These are phyloP conservation scores for Dynastes grantii DNA, from an alignment of 2,888 invertebrate species.

Conservation along the genomic window DNA sequence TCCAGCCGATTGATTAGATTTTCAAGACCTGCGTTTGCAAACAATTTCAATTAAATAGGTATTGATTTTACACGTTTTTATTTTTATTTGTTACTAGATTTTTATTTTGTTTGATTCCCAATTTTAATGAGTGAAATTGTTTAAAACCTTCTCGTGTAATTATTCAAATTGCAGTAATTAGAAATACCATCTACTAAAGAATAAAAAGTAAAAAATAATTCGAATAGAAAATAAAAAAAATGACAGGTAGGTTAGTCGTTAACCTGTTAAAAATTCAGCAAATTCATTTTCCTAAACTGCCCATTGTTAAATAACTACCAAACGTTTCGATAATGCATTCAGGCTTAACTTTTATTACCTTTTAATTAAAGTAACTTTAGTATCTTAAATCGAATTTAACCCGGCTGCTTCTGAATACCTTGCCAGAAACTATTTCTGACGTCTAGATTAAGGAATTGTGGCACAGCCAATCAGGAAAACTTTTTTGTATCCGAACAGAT, in stretches of 20 bases:
- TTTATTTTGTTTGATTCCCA: neutral
- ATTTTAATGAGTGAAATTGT: constrained; percentile 16
- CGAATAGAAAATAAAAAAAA: neutral
- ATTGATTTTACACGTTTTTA: constrained; percentile 19
- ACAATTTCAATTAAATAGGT: constrained; percentile 34
- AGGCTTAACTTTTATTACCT: neutral
- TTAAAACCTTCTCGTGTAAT: constrained; percentile 21
- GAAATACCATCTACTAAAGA: neutral
- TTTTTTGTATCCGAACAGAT: constrained; percentile 25
- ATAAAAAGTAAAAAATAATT: neutral
- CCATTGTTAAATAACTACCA: too few species aligned
- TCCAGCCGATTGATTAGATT: neutral
- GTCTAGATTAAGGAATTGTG: constrained; percentile 12
- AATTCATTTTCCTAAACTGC: neutral
- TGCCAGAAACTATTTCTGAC: constrained; percentile 5
- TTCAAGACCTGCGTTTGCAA: constrained; percentile 6
- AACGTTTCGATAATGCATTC: too few species aligned
- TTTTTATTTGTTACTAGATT: neutral
- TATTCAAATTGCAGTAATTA: constrained; percentile 2
- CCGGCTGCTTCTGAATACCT: constrained; percentile 3
- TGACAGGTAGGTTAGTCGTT: neutral
- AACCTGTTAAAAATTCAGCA: neutral
- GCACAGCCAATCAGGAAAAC: constrained; percentile 16
- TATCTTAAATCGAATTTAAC: neutral
- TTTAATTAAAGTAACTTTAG: neutral